A percentile compares a stretch with the other conserved stretches of the same genome.
Evolutionary conservation across 1,140 invertebrate genomes (phyloP).

Genomic region (Goniozus legneri): DNA sequence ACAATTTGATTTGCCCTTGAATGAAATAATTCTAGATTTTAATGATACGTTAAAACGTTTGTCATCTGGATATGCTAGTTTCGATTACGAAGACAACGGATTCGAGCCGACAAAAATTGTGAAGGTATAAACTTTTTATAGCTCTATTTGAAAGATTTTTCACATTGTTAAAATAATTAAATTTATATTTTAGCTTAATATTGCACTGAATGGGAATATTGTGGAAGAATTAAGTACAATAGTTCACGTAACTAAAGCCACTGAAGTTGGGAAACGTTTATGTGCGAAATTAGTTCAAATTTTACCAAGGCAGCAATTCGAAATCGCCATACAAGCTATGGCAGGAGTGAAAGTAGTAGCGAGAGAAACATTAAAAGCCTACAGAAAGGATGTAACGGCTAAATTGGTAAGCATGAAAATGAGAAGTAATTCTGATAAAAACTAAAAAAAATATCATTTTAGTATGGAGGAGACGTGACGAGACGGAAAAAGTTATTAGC

Average conservation of each 20-base stretch:
- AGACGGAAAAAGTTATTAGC: constrained; percentile 85
- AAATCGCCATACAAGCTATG: constrained; percentile 83
- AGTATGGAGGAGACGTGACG: constrained; percentile 92
- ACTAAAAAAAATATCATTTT: no score
- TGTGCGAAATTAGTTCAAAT: constrained; percentile 79
- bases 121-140: constrained; percentile 69
- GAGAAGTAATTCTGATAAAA: no score
- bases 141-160: no score
- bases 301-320: constrained; percentile 84
- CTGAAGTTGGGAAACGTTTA: constrained; percentile 66
- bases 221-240: constrained; percentile 89
- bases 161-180: no score
- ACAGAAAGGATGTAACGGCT: constrained; percentile 88
- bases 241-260: constrained; percentile 69
- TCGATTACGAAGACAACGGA: constrained; percentile 93
- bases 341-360: constrained; percentile 80
- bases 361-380: constrained; percentile 83
- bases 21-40: constrained; percentile 93
- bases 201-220: constrained; percentile 74
- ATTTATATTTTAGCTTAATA: constrained; percentile 63
- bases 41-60: constrained; percentile 88
- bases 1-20: constrained; percentile 81
- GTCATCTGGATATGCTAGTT: constrained; percentile 93
- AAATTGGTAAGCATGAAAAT: constrained; percentile 84
- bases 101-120: constrained; percentile 71